Evolutionary conservation across 2,113 vertebrate species (phyloP).

Genomic region (Laticauda laticaudata): DNA sequence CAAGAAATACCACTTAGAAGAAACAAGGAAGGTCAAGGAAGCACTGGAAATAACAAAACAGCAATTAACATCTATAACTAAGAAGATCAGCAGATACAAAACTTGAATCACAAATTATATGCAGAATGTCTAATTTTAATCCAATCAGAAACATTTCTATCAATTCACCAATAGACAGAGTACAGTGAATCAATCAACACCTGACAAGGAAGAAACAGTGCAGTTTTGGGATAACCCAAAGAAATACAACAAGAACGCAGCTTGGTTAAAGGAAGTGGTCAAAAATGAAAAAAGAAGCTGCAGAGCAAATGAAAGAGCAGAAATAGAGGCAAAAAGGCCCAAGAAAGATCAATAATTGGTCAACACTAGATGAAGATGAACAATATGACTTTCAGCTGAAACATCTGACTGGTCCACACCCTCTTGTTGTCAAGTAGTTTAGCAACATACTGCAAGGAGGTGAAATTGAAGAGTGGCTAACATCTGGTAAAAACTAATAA

Average conservation of each 20-base stretch:
- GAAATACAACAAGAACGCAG: too few relatives aligned
- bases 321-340: too few relatives aligned
- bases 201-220: not conserved
- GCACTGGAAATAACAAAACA: not conserved
- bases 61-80: not conserved
- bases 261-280: not conserved
- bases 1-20: not conserved
- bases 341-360: too few relatives aligned
- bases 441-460: too few relatives aligned
- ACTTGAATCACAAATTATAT: not conserved
- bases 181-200: not conserved
- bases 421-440: too few relatives aligned
- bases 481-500: too few relatives aligned
- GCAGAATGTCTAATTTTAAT: not conserved
- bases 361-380: too few relatives aligned
- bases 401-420: too few relatives aligned
- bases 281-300: not conserved
- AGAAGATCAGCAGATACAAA: not conserved
- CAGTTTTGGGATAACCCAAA: too few relatives aligned
- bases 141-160: not conserved
- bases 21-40: not conserved
- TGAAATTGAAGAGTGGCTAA: too few relatives aligned
- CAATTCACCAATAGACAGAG: not conserved
- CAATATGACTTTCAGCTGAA: too few relatives aligned
- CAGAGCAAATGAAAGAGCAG: not conserved